These are phyloP conservation scores for Pseudomyrmex flavicornis DNA, from an alignment of 1,140 invertebrate species.

Conservation along the genomic window DNA sequence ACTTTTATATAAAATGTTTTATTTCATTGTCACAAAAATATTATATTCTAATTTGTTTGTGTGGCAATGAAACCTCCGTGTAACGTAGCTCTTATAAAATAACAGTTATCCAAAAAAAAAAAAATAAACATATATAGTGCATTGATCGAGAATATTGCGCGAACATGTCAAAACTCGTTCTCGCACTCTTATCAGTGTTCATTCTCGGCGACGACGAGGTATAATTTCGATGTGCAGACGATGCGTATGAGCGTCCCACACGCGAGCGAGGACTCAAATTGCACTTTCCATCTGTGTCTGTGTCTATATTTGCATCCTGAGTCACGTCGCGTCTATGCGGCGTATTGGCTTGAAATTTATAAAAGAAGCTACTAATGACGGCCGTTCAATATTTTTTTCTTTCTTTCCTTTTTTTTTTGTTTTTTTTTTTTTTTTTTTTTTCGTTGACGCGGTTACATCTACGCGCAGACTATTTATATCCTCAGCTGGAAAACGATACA, in stretches of 20 bases:
- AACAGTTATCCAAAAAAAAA: too few relatives aligned
- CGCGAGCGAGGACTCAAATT: background rate
- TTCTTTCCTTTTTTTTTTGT: too few relatives aligned
- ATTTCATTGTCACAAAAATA: too few relatives aligned
- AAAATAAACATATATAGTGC: too few relatives aligned
- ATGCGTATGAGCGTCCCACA: background rate
- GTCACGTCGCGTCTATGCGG: conserved; percentile 6
- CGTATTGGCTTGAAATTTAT: conserved; percentile 8
- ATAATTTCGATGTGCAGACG: conserved; percentile 1
- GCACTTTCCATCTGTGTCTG: conserved; percentile 4
- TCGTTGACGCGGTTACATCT: conserved; percentile 25
- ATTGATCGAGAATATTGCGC: background rate
- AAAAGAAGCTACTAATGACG: background rate
- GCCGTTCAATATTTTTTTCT: too few relatives aligned
- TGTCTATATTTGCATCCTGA: conserved; percentile 2
- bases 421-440: background rate
- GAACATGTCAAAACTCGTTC: background rate
- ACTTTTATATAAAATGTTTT: too few relatives aligned
- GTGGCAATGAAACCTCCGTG: too few relatives aligned
- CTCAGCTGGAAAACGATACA: conserved; percentile 22
- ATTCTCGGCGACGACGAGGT: background rate
- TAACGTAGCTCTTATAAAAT: too few relatives aligned
- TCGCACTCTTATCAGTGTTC: background rate
- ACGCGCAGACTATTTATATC: conserved; percentile 38
- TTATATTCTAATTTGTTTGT: too few relatives aligned